A percentile compares a stretch with the other conserved stretches of the same genome.
These are phyloP conservation scores for Leptinotarsa undecemlineata DNA, from an alignment of 1,140 invertebrate genomes.

Conservation along the genomic window DNA sequence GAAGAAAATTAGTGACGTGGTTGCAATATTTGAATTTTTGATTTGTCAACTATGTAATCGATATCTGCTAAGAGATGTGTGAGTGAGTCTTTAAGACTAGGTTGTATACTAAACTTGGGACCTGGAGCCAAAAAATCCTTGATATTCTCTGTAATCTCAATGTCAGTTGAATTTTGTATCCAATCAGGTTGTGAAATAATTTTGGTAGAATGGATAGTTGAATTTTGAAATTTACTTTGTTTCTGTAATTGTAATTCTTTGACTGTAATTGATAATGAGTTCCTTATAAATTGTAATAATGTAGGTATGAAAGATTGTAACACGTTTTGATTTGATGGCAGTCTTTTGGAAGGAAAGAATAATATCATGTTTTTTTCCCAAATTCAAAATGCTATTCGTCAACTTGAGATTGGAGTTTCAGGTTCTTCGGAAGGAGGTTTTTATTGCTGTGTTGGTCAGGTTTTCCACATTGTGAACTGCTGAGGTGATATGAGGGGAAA, in stretches of 20 bases:
- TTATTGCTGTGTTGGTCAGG: not conserved
- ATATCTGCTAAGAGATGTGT: not conserved
- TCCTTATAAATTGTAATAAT: not conserved
- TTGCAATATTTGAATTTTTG: no score
- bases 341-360: not conserved
- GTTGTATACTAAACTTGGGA: constrained; percentile 14
- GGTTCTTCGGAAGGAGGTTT: no score
- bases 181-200: not conserved
- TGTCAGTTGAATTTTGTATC: constrained; percentile 7
- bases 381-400: not conserved
- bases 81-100: not conserved
- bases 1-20: no score
- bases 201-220: no score
- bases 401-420: not conserved
- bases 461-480: not conserved
- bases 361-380: not conserved
- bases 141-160: not conserved
- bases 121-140: constrained; percentile 3
- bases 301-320: not conserved
- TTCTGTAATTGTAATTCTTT: no score
- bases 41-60: no score
- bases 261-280: not conserved
- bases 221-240: no score
- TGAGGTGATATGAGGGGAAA: not conserved
- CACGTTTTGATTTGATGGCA: not conserved